Evolutionary conservation across 1,140 invertebrate species (phyloP), one percentile per base, ranked within the genome.

Genomic region (Leptopilina boulardi): DNA sequence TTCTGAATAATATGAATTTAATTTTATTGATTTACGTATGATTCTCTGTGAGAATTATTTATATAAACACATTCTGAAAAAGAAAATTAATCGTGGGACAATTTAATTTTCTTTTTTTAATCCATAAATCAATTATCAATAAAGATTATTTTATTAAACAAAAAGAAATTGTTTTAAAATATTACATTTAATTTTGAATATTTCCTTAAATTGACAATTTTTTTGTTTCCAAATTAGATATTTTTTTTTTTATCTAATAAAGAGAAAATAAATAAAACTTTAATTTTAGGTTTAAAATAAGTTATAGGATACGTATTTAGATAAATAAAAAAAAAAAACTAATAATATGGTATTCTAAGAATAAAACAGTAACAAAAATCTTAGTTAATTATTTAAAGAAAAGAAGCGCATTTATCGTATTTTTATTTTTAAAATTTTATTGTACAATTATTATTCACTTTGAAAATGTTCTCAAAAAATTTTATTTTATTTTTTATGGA

Each of bases 361-460:
- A 1, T 47, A 47, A 47, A 47, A 13, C 15, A 47, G 42, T 47
- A 15, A 47, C n/a, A 47, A 47, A 47, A 47, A 47, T 47, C 15
- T 47, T 47, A 47, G 2, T 15, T 15, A 44, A 15, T 2, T 44
- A n/a, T 44, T 44, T 2, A 15, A 44, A n/a, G 15, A 44, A n/a
- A 44, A 44, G 15, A 44, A 18, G 5, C 18, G 18, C 11, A 15
- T 47, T 47, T 51, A n/a, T 51, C 18, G 6, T 51, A n/a, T 51
- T 51, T 51, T n/a, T n/a, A 51, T 51, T 51, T n/a, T 51, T 3
- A 51, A 51, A n/a, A n/a, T 51, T 51, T 51, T 51, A 51, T 51
- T 51, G n/a, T 51, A 51, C 47, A n/a, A 38, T 51, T 51, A 38
- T 51, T 51, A 4, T 51, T 51, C 47, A 51, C 15, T 51, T n/a